Base-by-base conservation (phyloP, 2,797 vertebrate species). In the Rhodeus uyekii region DNA sequence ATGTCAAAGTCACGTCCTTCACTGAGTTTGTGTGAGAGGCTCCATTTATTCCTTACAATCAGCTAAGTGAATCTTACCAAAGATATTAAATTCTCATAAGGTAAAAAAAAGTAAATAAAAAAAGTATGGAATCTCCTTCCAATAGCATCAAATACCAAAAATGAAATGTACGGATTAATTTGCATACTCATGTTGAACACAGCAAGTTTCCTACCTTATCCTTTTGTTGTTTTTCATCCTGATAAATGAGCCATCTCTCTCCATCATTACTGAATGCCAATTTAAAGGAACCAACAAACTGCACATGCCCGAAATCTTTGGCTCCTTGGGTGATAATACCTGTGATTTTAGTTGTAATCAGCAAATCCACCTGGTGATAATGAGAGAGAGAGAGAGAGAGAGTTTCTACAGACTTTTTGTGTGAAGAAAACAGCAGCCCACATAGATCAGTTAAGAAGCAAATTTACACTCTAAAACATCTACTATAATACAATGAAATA, bases 291-390 rank as follows among this genome's bases (percentile, higher is more conserved):
- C 95, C 95, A 24, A 96, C 95, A 24, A 96, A 96, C 38, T 96
- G 96, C 44, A 96, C 93, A 0, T 94, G 96, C 55, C 96, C 96
- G 83, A 96, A 96, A 91, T 96, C 95, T 90, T 95, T 96, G 55
- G 96, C 96, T 89, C 96, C 95, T 89, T 96, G 96, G 80, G 95
- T 96, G 85, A 96, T 96, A 44, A 96, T 95, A 58, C 95, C 96
- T 8, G 96, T 96, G 81, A 96, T 92, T 90, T 95, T 96, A 29
- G 95, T 96, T 83, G 94, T 95, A 44, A 91, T 88, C 75, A 96
- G 92, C 75, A 96, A 92, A 85, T 96, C 96, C 64, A 96, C 89
- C 96, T 96, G 39, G 65, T 76, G 72, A 60, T 29, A 44, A 16
- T 1, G 67, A 71, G 18, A 58, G 27, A 42, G 24, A 53, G 29